These are phyloP conservation scores for Argyra leucocephala DNA, from an alignment of 2,888 invertebrate species.

Conservation along the genomic window DNA sequence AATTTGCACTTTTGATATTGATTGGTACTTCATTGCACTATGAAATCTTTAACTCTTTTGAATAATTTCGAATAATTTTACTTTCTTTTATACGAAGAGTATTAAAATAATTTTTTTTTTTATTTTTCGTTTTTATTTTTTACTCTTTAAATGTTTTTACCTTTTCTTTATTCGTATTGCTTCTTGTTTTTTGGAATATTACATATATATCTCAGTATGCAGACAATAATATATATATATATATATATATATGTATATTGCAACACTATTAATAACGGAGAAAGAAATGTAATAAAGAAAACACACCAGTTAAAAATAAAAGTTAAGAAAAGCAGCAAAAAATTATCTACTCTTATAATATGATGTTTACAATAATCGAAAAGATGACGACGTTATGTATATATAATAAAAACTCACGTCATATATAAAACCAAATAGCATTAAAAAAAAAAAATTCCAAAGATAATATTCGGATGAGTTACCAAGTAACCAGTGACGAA, in stretches of 20 bases:
- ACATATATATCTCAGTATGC: background rate
- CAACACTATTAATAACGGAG: too few species aligned
- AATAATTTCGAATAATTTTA: slow-evolving; percentile 3
- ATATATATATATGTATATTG: background rate
- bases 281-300: too few species aligned
- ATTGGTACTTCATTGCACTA: slow-evolving; percentile 6
- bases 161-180: background rate
- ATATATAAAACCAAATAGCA: too few species aligned
- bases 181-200: background rate
- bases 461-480: too few species aligned
- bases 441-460: too few species aligned
- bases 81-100: slow-evolving; percentile 6
- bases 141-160: background rate
- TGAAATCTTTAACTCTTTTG: slow-evolving; percentile 3
- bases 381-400: too few species aligned
- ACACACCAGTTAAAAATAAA: too few species aligned
- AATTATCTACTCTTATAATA: too few species aligned
- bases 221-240: background rate
- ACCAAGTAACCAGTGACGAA: too few species aligned
- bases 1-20: background rate
- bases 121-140: background rate
- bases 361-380: too few species aligned
- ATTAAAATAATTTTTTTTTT: background rate
- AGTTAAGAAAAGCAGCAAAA: too few species aligned
- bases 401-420: too few species aligned